phyloP scores from a whole-genome alignment of 2,113 vertebrate genomes.

The Syngnathoides biaculeatus region DNA sequence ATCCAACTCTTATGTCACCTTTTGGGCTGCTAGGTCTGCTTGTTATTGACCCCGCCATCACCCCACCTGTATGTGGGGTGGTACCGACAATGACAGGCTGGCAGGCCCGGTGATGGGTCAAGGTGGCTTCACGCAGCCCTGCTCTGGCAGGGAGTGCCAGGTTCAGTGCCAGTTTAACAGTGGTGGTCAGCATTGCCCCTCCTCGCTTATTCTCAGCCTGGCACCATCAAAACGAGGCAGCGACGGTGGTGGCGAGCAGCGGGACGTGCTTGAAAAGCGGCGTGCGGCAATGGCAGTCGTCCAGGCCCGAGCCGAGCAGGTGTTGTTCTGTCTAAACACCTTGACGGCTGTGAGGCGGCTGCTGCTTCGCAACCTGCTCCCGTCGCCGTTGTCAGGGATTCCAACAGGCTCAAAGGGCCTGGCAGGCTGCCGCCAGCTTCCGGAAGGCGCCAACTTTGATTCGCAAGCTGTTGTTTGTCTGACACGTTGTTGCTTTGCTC shows the following conservation, averaged over 20 bases:
- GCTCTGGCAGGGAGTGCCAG: constrained; percentile 39
- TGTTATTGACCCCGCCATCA: constrained; percentile 9
- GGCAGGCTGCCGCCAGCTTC: constrained; percentile 13
- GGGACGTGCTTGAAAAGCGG: constrained; percentile 43
- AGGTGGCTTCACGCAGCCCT: constrained; percentile 52
- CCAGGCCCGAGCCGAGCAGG: constrained; percentile 37
- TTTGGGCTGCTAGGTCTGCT: not conserved
- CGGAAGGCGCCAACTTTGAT: constrained; percentile 1
- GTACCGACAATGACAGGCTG: constrained; percentile 50
- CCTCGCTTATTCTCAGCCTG: constrained; percentile 41
- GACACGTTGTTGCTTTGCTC: not conserved
- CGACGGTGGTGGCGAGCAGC: constrained; percentile 61
- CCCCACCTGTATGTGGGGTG: constrained; percentile 31
- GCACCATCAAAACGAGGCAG: constrained; percentile 66
- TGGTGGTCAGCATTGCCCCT: constrained; percentile 58
- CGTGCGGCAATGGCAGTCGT: constrained; percentile 57
- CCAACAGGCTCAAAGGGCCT: constrained; percentile 30
- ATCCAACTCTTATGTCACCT: not conserved
- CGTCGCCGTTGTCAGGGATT: constrained; percentile 20
- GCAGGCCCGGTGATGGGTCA: constrained; percentile 51
- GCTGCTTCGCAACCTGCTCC: constrained; percentile 29
- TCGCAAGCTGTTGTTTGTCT: constrained; percentile 14
- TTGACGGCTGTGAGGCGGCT: constrained; percentile 31
- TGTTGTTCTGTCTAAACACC: constrained; percentile 37
- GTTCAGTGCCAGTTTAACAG: constrained; percentile 57